A percentile compares a stretch with the other conserved stretches of the same genome.
phyloP scores from a whole-genome alignment of 2,888 invertebrate genomes.

The Aleiodes testaceus region DNA sequence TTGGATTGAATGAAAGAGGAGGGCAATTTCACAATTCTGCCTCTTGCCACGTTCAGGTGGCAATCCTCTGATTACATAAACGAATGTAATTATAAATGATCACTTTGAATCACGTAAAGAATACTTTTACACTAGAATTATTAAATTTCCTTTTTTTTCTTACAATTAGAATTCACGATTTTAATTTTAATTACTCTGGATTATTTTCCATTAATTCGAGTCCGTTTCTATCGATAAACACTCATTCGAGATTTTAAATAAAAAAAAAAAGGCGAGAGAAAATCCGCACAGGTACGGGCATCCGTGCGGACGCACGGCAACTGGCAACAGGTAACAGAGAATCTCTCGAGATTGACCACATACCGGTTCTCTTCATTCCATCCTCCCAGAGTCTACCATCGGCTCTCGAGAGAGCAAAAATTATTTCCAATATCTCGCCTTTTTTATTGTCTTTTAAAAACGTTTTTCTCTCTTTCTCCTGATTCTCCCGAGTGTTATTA shows the following conservation, averaged over 20 bases:
- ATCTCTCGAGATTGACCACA: slow-evolving; percentile 41
- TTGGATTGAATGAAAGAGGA: slow-evolving; percentile 13
- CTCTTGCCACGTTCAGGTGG: slow-evolving; percentile 24
- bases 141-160: not conserved
- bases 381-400: slow-evolving; percentile 22
- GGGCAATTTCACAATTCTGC: slow-evolving; percentile 21
- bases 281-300: slow-evolving; percentile 3
- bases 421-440: slow-evolving; percentile 22
- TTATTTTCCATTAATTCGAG: not conserved
- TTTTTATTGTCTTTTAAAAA: not conserved
- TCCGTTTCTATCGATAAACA: not conserved
- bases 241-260: not conserved
- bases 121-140: not conserved
- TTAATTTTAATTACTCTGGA: too few relatives aligned
- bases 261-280: not conserved
- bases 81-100: slow-evolving; percentile 6
- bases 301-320: slow-evolving; percentile 29
- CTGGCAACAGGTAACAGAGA: slow-evolving; percentile 31
- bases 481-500: not conserved
- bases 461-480: too few relatives aligned
- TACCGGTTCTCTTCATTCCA: slow-evolving; percentile 42
- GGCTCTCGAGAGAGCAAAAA: slow-evolving; percentile 10
- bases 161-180: not conserved
- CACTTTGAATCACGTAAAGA: slow-evolving; percentile 10
- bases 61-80: slow-evolving; percentile 23